Base-by-base conservation (phyloP, 2,113 vertebrate species). In the Myiopsitta monachus region DNA sequence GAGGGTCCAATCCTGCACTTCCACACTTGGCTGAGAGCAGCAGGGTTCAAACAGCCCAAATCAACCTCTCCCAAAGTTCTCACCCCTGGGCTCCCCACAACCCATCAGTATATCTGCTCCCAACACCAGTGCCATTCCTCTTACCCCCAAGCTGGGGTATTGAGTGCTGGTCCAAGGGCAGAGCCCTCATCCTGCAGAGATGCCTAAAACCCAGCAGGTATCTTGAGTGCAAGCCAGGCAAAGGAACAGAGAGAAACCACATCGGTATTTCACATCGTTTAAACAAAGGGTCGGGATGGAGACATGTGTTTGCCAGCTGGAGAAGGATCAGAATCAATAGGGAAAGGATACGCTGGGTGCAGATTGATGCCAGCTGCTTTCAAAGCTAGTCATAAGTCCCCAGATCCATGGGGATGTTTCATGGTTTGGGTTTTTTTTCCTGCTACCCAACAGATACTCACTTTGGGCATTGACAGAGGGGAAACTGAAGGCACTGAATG, bases 141-240 rank as follows among this genome's bases (percentile, higher is more conserved):
- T 23, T 4, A 1, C 19, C 54, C 66, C 18, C 2, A 36, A 59
- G 4, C 11, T 1, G 0, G 4, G 9, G 46, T 1, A 1, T 7
- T 5, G 55, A 43, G 31, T 7, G 61, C 46, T 49, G 78, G 61
- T 31, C 49, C 1, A 3, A 11, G 36, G 49, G 49, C n/a, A 30
- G n/a, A 55, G 27, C 47, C 72, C 51, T 64, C 14, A 1, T 23
- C 67, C 68, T 3, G 55, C 77, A 72, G 51, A 1, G 41, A 36
- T 63, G n/a, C 77, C 70, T 8, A 10, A 47, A 64, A 72, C 18
- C 15, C 87, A 57, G 78, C 78, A 90, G 94, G 77, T 43, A 62
- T 13, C 43, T 24, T 6, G 3, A 6, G 33, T 0, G 2, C 18
- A 30, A 87, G 59, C 44, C 69, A 18, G 52, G 74, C 33, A 81